These are phyloP conservation scores for Hydrotaea diabolus DNA, from an alignment of 2,888 invertebrate genomes.

Conservation along the genomic window DNA sequence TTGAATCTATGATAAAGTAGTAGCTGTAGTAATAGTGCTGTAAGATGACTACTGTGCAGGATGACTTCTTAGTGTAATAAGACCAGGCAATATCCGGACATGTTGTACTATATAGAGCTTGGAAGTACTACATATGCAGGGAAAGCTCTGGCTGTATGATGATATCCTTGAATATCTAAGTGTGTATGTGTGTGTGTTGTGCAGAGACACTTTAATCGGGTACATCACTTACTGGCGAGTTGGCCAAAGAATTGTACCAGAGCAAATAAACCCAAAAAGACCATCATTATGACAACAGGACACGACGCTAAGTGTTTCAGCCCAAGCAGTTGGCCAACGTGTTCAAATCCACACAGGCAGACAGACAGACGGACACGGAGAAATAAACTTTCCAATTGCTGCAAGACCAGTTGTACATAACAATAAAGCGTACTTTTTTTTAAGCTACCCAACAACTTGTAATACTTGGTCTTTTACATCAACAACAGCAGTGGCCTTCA, in stretches of 20 bases:
- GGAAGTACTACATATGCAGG: neutral
- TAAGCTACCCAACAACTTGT: slow-evolving; percentile 2
- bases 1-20: neutral
- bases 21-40: neutral
- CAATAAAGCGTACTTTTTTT: slow-evolving; percentile 14
- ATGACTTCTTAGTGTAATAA: slow-evolving; percentile 21
- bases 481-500: slow-evolving; percentile 22
- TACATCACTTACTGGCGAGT: slow-evolving; percentile 60
- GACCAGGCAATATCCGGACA: slow-evolving; percentile 4
- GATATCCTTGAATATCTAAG: neutral
- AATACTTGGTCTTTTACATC: neutral
- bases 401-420: slow-evolving; percentile 5
- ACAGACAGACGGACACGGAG: slow-evolving; percentile 19
- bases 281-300: slow-evolving; percentile 52
- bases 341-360: too few relatives aligned
- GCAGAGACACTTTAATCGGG: slow-evolving; percentile 68
- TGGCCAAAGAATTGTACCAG: slow-evolving; percentile 8
- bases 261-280: slow-evolving; percentile 35
- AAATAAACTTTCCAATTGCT: slow-evolving; percentile 23
- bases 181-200: slow-evolving; percentile 30
- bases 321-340: neutral
- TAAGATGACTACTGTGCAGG: too few relatives aligned
- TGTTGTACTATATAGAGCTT: neutral
- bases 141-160: neutral
- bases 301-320: slow-evolving; percentile 15